phyloP scores from a whole-genome alignment of 1,140 invertebrate genomes.

The Cotesia vestalis region DNA sequence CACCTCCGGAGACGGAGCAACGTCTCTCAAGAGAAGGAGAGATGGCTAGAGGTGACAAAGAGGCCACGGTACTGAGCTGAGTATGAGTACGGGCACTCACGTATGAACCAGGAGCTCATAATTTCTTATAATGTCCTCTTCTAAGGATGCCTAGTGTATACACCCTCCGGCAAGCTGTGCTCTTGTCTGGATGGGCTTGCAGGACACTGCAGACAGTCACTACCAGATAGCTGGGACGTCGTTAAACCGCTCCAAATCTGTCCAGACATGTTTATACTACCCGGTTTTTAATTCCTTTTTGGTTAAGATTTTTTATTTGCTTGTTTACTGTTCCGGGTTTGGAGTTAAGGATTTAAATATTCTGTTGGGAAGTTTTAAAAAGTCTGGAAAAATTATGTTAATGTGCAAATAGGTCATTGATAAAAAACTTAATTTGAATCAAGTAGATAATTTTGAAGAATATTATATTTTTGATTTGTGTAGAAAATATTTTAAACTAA shows the following conservation, averaged over 20 bases:
- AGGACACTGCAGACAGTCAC: slow-evolving; percentile 55
- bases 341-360: too few relatives aligned
- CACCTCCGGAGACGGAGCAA: slow-evolving; percentile 37
- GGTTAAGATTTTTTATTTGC: too few relatives aligned
- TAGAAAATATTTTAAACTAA: too few relatives aligned
- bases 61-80: slow-evolving; percentile 21
- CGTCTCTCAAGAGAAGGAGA: neutral
- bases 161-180: slow-evolving; percentile 57
- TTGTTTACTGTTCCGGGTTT: neutral
- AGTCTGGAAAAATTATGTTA: too few relatives aligned
- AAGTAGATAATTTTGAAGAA: too few relatives aligned
- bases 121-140: slow-evolving; percentile 67
- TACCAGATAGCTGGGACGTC: slow-evolving; percentile 17
- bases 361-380: too few relatives aligned
- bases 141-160: slow-evolving; percentile 63
- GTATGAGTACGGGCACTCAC: slow-evolving; percentile 56
- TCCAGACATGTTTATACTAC: neutral
- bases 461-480: too few relatives aligned
- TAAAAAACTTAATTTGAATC: too few relatives aligned
- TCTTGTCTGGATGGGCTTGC: slow-evolving; percentile 37
- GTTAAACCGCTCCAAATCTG: neutral
- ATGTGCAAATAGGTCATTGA: too few relatives aligned
- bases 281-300: too few relatives aligned
- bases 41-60: slow-evolving; percentile 15
- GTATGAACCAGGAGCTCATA: slow-evolving; percentile 65